Conservation (phyloP, 2,113 vertebrate species). For the Telmatochromis sp. region DNA sequence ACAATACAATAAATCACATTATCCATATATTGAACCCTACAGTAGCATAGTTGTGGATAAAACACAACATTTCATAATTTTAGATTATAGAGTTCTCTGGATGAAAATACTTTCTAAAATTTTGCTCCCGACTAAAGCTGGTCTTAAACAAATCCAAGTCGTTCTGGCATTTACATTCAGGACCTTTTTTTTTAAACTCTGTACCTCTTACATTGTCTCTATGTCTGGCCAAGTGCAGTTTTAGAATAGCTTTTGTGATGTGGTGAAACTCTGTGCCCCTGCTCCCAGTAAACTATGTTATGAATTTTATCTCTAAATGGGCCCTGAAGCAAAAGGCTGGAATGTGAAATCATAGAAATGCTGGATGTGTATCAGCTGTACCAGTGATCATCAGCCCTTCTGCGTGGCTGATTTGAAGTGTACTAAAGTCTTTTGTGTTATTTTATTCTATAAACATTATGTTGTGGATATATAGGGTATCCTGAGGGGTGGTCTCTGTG, state of each 20-base stretch:
- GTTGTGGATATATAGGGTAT: constrained; percentile 50
- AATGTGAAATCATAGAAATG: constrained; percentile 22
- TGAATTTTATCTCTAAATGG: constrained; percentile 60
- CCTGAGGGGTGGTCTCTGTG: constrained; percentile 60
- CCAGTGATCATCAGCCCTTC: not conserved
- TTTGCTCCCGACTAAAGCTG: not conserved
- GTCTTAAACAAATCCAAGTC: not conserved
- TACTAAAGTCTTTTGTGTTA: constrained; percentile 55
- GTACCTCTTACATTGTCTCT: not conserved
- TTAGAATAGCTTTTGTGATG: not conserved
- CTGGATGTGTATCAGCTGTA: constrained; percentile 45
- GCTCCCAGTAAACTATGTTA: not conserved
- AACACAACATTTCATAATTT: not conserved
- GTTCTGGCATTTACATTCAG: not conserved
- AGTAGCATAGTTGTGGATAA: not conserved
- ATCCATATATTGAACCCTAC: not conserved
- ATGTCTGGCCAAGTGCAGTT: not conserved
- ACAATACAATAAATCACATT: not conserved
- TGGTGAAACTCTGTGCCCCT: not conserved
- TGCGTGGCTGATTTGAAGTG: constrained; percentile 40
- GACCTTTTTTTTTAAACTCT: not conserved
- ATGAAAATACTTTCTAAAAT: not conserved
- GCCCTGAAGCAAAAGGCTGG: constrained; percentile 3
- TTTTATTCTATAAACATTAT: constrained; percentile 67
- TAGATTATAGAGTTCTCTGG: not conserved